These are phyloP conservation scores for Neoarius graeffei DNA, from an alignment of 2,113 vertebrate genomes.

Conservation along the genomic window DNA sequence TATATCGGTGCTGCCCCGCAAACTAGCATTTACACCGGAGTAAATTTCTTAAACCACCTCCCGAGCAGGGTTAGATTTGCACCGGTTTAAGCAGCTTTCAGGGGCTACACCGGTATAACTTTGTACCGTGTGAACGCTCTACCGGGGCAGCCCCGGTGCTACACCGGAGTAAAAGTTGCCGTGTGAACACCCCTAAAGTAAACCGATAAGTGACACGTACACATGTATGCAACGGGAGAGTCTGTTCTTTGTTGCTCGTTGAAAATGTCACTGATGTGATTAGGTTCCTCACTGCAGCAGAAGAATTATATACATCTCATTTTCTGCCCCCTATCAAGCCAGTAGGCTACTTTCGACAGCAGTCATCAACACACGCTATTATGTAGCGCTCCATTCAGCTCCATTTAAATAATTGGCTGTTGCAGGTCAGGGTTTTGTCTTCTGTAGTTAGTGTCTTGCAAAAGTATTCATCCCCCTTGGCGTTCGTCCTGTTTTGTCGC, in stretches of 20 bases:
- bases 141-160: too few relatives aligned
- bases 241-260: constrained; percentile 31
- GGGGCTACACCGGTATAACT: too few relatives aligned
- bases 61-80: too few relatives aligned
- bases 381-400: background rate
- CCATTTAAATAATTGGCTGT: constrained; percentile 2
- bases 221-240: background rate
- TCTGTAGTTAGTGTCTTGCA: background rate
- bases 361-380: constrained; percentile 1
- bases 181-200: too few relatives aligned
- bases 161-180: too few relatives aligned
- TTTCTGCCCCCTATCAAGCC: constrained; percentile 7
- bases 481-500: too few relatives aligned
- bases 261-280: constrained; percentile 40
- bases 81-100: too few relatives aligned
- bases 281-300: constrained; percentile 45
- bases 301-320: constrained; percentile 7
- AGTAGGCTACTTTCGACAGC: background rate
- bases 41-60: too few relatives aligned
- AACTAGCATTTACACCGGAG: too few relatives aligned
- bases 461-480: too few relatives aligned
- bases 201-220: background rate
- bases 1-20: too few relatives aligned
- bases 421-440: background rate
- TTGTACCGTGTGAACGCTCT: too few relatives aligned